Evolutionary conservation across 2,888 invertebrate genomes (phyloP).

Genomic region (Crioceris asparagi): DNA sequence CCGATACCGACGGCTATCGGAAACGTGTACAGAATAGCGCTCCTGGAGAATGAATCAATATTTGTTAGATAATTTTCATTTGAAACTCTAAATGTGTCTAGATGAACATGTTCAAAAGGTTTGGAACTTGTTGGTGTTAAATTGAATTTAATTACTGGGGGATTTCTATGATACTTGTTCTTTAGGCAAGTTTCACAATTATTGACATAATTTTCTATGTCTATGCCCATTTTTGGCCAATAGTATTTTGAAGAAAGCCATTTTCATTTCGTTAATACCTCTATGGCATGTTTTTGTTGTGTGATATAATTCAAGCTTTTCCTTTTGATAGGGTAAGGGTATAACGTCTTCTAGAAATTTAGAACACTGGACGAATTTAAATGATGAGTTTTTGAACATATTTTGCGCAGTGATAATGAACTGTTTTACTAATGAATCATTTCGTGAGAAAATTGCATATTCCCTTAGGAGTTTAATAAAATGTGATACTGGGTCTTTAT

Average conservation of each 20-base stretch:
- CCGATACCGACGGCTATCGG: too few relatives aligned
- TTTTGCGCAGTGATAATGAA: neutral
- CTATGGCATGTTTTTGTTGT: too few relatives aligned
- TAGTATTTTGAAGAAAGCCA: slow-evolving; percentile 4
- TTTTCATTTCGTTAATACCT: neutral
- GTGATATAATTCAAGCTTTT: slow-evolving; percentile 6
- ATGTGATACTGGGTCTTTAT: too few relatives aligned
- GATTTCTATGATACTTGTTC: slow-evolving; percentile 16
- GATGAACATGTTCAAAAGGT: slow-evolving; percentile 1
- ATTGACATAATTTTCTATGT: slow-evolving; percentile 8
- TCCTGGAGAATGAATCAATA: slow-evolving; percentile 8
- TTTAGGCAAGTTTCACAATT: slow-evolving; percentile 14
- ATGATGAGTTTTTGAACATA: neutral
- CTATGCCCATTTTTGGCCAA: neutral
- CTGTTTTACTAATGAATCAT: neutral
- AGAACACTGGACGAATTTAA: neutral
- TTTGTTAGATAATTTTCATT: slow-evolving; percentile 8
- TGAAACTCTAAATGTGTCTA: neutral
- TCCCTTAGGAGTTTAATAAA: neutral
- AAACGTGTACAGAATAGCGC: too few relatives aligned
- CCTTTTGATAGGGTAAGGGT: slow-evolving; percentile 2
- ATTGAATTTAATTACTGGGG: slow-evolving; percentile 11
- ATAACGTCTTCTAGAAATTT: slow-evolving; percentile 1
- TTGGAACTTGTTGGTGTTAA: slow-evolving; percentile 12
- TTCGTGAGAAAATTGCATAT: neutral